A percentile compares a stretch with the other conserved stretches of the same genome.
phyloP scores from a whole-genome alignment of 2,888 invertebrate genomes.

The Pseudococcus jackbeardsleyi region DNA sequence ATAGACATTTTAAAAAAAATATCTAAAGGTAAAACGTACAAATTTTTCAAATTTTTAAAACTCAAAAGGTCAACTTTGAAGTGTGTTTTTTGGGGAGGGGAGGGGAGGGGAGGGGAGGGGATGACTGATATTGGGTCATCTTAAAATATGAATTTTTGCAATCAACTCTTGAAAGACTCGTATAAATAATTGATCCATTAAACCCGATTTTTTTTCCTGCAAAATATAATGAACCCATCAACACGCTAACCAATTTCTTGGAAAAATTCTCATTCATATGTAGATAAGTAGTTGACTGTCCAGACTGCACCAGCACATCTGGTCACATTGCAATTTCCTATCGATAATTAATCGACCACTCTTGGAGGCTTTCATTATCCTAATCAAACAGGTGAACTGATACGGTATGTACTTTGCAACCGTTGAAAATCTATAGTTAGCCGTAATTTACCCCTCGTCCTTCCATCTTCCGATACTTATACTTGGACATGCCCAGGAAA shows the following conservation, averaged over 20 bases:
- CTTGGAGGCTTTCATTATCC: neutral
- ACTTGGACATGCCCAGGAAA: neutral
- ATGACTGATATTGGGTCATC: no score
- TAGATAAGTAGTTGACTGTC: no score
- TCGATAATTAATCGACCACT: neutral
- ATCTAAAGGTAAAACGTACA: no score
- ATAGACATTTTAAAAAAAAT: no score
- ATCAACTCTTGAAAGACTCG: neutral
- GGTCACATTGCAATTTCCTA: neutral
- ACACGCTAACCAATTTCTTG: neutral
- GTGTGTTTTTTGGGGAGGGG: no score
- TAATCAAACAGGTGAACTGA: neutral
- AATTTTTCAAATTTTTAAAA: no score
- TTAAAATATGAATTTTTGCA: no score
- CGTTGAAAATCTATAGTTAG: neutral
- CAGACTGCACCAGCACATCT: neutral
- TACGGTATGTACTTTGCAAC: neutral
- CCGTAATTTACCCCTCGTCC: neutral
- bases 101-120: no score
- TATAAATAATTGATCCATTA: neutral
- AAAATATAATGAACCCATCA: neutral
- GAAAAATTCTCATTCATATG: conserved; percentile 10
- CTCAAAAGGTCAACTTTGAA: no score
- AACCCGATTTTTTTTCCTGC: neutral
- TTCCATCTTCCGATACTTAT: neutral